Conservation (phyloP, 2,113 vertebrate genomes). For the Phyllostomus discolor region DNA sequence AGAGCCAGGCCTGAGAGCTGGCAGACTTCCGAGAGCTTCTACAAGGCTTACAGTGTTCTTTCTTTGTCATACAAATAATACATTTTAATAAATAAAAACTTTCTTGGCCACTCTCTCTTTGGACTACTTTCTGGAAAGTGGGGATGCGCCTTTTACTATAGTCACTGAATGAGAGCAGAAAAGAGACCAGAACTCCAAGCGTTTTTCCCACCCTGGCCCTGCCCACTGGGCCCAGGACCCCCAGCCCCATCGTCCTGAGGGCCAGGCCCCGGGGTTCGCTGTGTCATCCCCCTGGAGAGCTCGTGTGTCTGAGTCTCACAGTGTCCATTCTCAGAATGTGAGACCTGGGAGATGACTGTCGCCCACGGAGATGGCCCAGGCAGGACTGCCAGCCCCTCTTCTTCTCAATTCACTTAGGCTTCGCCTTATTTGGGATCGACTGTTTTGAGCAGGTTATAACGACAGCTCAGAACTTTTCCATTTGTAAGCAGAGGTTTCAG, state of each 20-base stretch:
- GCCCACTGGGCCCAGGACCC: neutral
- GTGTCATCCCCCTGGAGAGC: rapidly evolving
- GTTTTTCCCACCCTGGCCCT: rapidly evolving
- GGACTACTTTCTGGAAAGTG: neutral
- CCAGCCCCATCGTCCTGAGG: neutral
- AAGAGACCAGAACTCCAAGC: neutral
- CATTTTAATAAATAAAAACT: neutral
- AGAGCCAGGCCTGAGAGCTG: neutral
- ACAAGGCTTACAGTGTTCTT: neutral
- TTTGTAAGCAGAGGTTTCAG: neutral
- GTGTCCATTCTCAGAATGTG: neutral
- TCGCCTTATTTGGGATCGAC: neutral
- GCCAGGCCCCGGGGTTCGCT: neutral
- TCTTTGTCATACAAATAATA: neutral
- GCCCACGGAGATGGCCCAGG: neutral
- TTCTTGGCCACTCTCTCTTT: neutral
- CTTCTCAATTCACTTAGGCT: neutral
- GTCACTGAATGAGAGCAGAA: neutral
- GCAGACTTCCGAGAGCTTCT: neutral
- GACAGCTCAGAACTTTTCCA: neutral
- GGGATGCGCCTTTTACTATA: neutral
- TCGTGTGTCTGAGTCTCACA: neutral
- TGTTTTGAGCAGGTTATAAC: neutral
- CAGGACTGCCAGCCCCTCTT: neutral
- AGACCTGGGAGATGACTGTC: neutral